A percentile compares a stretch with the other conserved stretches of the same genome.
Evolutionary conservation across 2,888 invertebrate species (phyloP).

Genomic region (Drosophila bunnanda): DNA sequence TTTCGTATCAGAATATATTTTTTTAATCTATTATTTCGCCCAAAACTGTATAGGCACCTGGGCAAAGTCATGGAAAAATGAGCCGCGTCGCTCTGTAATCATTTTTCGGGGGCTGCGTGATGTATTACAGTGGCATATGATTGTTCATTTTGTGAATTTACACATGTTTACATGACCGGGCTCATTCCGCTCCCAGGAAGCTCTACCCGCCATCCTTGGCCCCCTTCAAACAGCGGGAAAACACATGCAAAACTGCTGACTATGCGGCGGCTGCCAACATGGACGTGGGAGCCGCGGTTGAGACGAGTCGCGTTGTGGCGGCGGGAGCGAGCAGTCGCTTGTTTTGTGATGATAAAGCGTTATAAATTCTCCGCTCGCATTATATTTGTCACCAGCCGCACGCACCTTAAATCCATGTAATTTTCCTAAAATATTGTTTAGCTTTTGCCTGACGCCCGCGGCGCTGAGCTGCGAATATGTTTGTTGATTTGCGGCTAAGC

Average conservation of each 20-base stretch:
- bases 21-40: background rate
- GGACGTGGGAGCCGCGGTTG: background rate
- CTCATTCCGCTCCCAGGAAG: constrained; percentile 16
- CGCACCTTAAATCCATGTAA: constrained; percentile 72
- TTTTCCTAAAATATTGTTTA: constrained; percentile 73
- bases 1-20: background rate
- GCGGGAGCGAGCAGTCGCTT: constrained; percentile 39
- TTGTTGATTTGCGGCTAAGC: constrained; percentile 71
- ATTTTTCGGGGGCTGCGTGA: constrained; percentile 61
- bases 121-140: constrained; percentile 76
- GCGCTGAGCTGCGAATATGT: constrained; percentile 47
- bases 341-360: constrained; percentile 71
- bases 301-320: constrained; percentile 3
- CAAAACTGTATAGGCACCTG: constrained; percentile 17
- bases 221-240: constrained; percentile 4
- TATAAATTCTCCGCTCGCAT: constrained; percentile 58
- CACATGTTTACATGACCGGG: constrained; percentile 73
- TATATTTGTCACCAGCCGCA: constrained; percentile 56
- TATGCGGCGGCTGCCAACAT: constrained; percentile 21
- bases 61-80: constrained; percentile 40
- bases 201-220: background rate
- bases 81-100: constrained; percentile 46
- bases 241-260: constrained; percentile 53
- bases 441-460: constrained; percentile 54
- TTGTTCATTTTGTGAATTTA: constrained; percentile 79